Percentiles rank a stretch among this genome's conserved stretches.
These are phyloP conservation scores for Phoeniculus purpureus DNA, from an alignment of 2,797 vertebrate genomes.

Conservation along the genomic window DNA sequence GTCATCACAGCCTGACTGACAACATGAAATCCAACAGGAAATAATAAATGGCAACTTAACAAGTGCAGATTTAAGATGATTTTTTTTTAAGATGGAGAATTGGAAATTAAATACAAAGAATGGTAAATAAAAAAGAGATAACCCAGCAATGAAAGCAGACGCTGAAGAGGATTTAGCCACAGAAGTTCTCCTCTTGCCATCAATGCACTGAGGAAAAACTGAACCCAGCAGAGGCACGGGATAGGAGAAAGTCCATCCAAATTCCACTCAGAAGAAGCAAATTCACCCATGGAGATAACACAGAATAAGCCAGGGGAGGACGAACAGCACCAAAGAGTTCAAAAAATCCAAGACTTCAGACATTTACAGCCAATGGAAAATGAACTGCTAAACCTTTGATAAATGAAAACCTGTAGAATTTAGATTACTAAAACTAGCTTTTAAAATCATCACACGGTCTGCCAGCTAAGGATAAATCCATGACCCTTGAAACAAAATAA, in stretches of 20 bases:
- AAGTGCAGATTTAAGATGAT: too few species aligned
- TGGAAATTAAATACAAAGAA: constrained; percentile 37
- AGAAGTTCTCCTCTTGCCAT: neutral
- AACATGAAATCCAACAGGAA: constrained; percentile 58
- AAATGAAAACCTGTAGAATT: neutral
- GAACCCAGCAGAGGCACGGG: neutral
- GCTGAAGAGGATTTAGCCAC: neutral
- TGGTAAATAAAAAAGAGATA: constrained; percentile 41
- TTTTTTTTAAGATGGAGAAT: constrained; percentile 27
- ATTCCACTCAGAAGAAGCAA: neutral
- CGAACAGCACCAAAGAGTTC: neutral
- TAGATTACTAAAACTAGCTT: neutral
- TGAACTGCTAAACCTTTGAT: neutral
- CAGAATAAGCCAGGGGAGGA: neutral
- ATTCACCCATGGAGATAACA: neutral
- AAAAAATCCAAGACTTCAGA: neutral
- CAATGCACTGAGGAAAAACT: neutral
- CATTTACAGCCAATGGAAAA: neutral
- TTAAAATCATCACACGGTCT: neutral
- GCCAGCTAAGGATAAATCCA: neutral
- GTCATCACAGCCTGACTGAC: constrained; percentile 48
- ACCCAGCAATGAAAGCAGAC: constrained; percentile 7
- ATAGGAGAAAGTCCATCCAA: neutral
- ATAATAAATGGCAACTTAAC: too few species aligned
- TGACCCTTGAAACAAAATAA: neutral